Percentiles rank a stretch among this genome's conserved stretches.
Conservation (phyloP, 2,888 invertebrate species). For the Sphinx pinastri region DNA sequence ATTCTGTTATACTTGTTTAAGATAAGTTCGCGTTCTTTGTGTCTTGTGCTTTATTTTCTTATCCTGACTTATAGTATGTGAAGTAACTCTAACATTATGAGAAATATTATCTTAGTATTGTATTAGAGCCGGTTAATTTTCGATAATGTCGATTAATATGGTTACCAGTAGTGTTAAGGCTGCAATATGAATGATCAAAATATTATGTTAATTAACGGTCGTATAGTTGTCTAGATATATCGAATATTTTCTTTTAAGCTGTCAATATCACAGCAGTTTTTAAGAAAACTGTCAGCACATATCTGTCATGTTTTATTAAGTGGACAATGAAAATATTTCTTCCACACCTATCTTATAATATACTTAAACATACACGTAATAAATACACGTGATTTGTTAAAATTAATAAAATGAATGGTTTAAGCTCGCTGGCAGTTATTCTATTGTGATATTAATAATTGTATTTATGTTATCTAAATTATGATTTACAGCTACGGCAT, state of each 20-base stretch:
- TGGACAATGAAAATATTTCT: not conserved
- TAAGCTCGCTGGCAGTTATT: constrained; percentile 73
- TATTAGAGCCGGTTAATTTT: constrained; percentile 40
- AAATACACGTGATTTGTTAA: not conserved
- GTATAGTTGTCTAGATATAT: constrained; percentile 57
- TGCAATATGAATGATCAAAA: constrained; percentile 54
- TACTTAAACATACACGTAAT: too few relatives aligned
- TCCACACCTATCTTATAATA: constrained; percentile 1
- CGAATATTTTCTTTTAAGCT: constrained; percentile 53
- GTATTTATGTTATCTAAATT: constrained; percentile 79
- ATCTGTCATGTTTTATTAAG: constrained; percentile 9
- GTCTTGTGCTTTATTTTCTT: constrained; percentile 16
- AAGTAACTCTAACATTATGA: constrained; percentile 14
- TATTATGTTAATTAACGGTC: constrained; percentile 54
- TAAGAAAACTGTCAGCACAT: constrained; percentile 67
- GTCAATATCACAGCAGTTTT: constrained; percentile 82
- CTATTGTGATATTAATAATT: constrained; percentile 83
- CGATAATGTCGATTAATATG: constrained; percentile 59
- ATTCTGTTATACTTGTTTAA: constrained; percentile 8
- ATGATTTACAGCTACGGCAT: constrained; percentile 73
- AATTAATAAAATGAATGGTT: constrained; percentile 9
- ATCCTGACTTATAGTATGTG: constrained; percentile 12
- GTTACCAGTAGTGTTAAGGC: constrained; percentile 81
- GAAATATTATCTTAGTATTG: constrained; percentile 27
- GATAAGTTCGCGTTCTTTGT: constrained; percentile 1